Evolutionary conservation across 2,113 vertebrate genomes (phyloP).

Genomic region (Willisornis vidua): DNA sequence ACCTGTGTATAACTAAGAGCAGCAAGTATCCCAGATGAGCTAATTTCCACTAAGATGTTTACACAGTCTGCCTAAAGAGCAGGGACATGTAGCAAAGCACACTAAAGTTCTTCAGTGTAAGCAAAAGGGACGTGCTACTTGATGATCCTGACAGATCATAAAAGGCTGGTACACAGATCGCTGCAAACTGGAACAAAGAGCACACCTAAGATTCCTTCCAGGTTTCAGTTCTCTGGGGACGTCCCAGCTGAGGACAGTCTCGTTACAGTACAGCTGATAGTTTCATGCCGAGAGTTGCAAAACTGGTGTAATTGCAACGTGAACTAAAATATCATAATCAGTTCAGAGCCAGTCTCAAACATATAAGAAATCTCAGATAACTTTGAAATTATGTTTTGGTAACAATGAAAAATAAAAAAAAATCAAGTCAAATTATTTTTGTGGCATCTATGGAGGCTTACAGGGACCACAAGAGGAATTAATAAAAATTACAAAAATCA

Average conservation of each 20-base stretch:
- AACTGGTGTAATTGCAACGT: neutral
- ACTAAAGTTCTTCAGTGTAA: neutral
- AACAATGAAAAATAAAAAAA: neutral
- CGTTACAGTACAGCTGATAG: fast-evolving
- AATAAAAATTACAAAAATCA: neutral
- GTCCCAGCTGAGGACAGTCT: neutral
- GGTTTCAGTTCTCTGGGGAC: neutral
- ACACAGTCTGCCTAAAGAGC: neutral
- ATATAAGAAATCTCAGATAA: neutral
- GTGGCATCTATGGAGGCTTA: neutral
- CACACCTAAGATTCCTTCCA: neutral
- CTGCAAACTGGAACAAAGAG: neutral
- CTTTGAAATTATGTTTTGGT: neutral
- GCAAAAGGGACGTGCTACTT: neutral
- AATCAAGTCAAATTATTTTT: neutral
- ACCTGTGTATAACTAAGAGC: neutral
- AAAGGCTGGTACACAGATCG: neutral
- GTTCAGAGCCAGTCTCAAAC: neutral
- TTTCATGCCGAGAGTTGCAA: neutral
- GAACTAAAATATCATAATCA: neutral
- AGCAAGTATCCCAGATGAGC: neutral
- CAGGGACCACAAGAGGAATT: neutral
- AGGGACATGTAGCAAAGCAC: neutral
- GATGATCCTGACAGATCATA: neutral
- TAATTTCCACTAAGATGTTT: neutral